These are phyloP conservation scores for Montipora capitata DNA, from an alignment of 92 coral and sea anemone genomes.

Conservation along the genomic window DNA sequence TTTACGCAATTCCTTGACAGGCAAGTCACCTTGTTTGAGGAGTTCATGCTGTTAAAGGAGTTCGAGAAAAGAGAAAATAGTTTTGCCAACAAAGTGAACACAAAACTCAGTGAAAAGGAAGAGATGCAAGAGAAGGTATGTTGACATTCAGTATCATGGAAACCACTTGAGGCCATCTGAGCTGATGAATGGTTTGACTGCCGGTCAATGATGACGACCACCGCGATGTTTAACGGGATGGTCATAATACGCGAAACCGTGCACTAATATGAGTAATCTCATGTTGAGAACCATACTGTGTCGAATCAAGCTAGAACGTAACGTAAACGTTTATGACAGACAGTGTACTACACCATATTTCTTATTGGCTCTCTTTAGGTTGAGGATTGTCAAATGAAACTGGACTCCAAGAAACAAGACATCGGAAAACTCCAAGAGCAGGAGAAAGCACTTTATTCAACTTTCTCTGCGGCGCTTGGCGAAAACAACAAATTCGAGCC, in stretches of 20 bases:
- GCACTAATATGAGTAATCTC: too few relatives aligned
- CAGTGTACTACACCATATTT: neutral
- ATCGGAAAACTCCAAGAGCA: conserved; percentile 95
- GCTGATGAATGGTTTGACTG: neutral
- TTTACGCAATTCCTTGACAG: conserved; percentile 35
- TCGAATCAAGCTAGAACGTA: too few relatives aligned
- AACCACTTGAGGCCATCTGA: neutral
- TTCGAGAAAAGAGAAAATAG: conserved; percentile 98
- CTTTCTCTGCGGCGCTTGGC: conserved; percentile 95
- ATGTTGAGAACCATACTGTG: too few relatives aligned
- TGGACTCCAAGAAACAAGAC: conserved; percentile 94
- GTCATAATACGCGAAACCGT: too few relatives aligned
- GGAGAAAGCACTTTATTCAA: conserved; percentile 90
- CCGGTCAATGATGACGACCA: too few relatives aligned
- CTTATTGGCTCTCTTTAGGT: conserved; percentile 63
- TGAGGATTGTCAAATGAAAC: conserved; percentile 94
- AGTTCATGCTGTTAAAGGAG: conserved; percentile 96
- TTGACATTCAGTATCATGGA: neutral
- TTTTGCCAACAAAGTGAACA: conserved; percentile 95
- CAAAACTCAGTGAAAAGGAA: conserved; percentile 91
- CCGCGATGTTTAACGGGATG: too few relatives aligned
- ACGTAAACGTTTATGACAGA: neutral
- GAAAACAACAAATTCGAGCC: conserved; percentile 99
- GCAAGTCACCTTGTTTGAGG: conserved; percentile 99
- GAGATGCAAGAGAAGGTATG: conserved; percentile 98